Base-by-base conservation (phyloP, 2,888 invertebrate species). In the Aromia moschata region DNA sequence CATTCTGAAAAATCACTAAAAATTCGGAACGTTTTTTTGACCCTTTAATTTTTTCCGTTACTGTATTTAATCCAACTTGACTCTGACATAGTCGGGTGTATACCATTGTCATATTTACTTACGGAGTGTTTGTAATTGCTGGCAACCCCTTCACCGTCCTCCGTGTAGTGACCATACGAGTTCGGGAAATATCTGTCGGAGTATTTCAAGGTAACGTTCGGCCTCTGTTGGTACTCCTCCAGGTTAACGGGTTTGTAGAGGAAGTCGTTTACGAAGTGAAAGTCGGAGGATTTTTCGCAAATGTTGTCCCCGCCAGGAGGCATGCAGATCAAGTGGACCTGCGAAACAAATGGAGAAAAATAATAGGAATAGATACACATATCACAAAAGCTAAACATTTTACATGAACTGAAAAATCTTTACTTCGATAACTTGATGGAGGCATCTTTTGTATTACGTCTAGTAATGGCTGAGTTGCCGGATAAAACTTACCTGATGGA, bases 321-420 rank as follows among this genome's bases (percentile, higher is more conserved):
- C 92, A 95, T 94, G 82, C 95, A 96, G 78, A 95, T 95, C 63
- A 96, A 82, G 77, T 96, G 95, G 10, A 95, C 93, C 89, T 94
- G 84, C 51, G 82, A 70, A 57, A 41, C 62, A 55, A 57, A 11
- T 9, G n/a, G n/a, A n/a, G n/a, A n/a, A n/a, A n/a, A n/a, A n/a
- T n/a, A n/a, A n/a, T n/a, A n/a, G n/a, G n/a, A n/a, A n/a, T n/a
- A n/a, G n/a, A n/a, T n/a, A n/a, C n/a, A n/a, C n/a, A n/a, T n/a
- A n/a, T n/a, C n/a, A n/a, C n/a, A n/a, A n/a, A n/a, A n/a, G n/a
- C n/a, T n/a, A n/a, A n/a, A n/a, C n/a, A n/a, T n/a, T n/a, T n/a
- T n/a, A n/a, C n/a, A n/a, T n/a, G n/a, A n/a, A n/a, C n/a, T n/a
- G n/a, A n/a, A n/a, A n/a, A n/a, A n/a, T n/a, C n/a, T n/a, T n/a